Conservation (phyloP, 1,140 invertebrate species). For the Drosophila guanche region DNA sequence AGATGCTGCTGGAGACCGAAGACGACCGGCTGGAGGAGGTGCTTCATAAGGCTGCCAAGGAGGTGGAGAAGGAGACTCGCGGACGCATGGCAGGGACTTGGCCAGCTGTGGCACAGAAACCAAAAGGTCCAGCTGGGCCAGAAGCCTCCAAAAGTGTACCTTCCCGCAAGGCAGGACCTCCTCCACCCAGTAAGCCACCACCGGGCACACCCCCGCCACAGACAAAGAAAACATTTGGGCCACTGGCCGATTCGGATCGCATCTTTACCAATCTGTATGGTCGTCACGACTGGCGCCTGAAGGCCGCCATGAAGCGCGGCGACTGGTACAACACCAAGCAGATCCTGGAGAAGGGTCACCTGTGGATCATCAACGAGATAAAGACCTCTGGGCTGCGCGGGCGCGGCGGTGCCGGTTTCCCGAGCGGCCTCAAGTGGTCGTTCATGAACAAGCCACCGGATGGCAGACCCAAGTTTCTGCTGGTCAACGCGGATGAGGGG, state of each 20-base stretch:
- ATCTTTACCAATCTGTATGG: constrained; percentile 75
- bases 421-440: constrained; percentile 91
- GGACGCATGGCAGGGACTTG: neutral
- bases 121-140: neutral
- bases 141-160: neutral
- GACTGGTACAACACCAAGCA: constrained; percentile 77
- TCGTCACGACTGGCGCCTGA: constrained; percentile 68
- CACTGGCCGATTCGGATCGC: constrained; percentile 61
- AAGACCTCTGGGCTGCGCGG: constrained; percentile 89
- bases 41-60: too few species aligned
- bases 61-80: neutral
- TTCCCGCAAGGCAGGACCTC: constrained; percentile 7
- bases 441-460: constrained; percentile 87
- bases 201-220: constrained; percentile 66
- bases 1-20: too few species aligned
- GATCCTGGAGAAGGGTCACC: constrained; percentile 54
- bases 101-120: neutral
- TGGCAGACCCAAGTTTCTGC: constrained; percentile 89
- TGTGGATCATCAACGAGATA: constrained; percentile 86
- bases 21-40: too few species aligned
- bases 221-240: constrained; percentile 68
- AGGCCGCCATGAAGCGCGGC: constrained; percentile 65
- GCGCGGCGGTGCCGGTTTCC: constrained; percentile 91
- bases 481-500: constrained; percentile 92
- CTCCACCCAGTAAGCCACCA: constrained; percentile 32